Evolutionary conservation across 2,113 vertebrate species (phyloP).

Genomic region (Tetrao urogallus): DNA sequence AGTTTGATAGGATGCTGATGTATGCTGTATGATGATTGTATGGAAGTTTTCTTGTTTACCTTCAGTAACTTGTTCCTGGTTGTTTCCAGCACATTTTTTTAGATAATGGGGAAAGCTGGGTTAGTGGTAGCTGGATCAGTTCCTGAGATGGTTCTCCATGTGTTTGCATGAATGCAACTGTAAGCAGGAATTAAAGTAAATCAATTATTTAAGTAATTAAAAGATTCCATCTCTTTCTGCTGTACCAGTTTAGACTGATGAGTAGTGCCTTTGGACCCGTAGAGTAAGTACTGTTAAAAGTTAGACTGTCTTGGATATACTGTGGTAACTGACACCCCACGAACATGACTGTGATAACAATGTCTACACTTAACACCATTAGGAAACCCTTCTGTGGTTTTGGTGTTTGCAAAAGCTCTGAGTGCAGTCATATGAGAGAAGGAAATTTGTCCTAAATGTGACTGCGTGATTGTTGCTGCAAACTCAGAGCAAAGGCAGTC

Average conservation of each 20-base stretch:
- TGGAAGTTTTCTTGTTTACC: background rate
- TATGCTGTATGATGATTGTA: too few species aligned
- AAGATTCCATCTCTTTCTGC: background rate
- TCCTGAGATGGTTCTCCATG: background rate
- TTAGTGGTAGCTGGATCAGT: background rate
- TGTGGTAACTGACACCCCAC: background rate
- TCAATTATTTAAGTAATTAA: background rate
- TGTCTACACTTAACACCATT: background rate
- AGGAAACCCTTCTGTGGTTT: background rate
- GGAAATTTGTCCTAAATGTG: background rate
- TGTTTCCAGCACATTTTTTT: background rate
- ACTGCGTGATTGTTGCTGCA: background rate
- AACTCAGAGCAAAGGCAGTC: background rate
- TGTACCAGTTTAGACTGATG: background rate
- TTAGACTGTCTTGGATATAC: background rate
- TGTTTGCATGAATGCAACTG: background rate
- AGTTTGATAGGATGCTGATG: background rate
- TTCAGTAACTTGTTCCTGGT: background rate
- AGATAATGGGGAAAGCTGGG: accelerated
- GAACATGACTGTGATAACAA: background rate
- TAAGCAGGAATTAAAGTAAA: background rate
- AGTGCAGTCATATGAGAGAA: background rate
- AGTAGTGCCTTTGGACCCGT: background rate
- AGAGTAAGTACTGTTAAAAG: background rate
- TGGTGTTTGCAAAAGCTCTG: background rate